Conservation (phyloP, 1,140 invertebrate genomes). For the Chionoecetes opilio region DNA sequence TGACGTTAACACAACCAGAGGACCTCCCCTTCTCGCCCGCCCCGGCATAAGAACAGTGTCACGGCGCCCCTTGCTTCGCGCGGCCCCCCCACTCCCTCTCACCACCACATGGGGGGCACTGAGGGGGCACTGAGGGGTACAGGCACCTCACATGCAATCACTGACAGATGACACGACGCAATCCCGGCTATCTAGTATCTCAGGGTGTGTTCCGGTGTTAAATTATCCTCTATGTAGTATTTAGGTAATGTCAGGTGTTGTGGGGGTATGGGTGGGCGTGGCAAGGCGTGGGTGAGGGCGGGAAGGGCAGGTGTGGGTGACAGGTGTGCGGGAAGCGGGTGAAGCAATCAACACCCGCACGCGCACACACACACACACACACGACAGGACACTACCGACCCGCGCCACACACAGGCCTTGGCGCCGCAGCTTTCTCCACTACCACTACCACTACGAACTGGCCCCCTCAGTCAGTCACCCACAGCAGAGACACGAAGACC, state of each 20-base stretch:
- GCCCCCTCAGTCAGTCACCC: not conserved
- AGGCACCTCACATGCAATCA: not conserved
- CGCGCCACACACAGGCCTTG: not conserved
- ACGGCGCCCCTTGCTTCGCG: not conserved
- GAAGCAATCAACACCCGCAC: not conserved
- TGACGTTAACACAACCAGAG: not conserved
- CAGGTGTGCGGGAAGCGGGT: not conserved
- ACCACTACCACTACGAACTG: not conserved
- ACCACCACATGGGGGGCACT: not conserved
- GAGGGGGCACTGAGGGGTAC: too few species aligned
- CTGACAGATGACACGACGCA: not conserved
- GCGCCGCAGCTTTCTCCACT: not conserved
- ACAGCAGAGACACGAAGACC: not conserved
- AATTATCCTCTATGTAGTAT: not conserved
- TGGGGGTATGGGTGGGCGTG: not conserved
- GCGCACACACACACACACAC: not conserved
- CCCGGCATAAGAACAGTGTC: not conserved
- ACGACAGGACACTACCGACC: not conserved
- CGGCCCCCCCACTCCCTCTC: too few species aligned
- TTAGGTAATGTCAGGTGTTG: not conserved
- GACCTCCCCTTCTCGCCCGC: not conserved
- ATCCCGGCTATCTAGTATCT: too few species aligned
- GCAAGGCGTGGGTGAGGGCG: not conserved
- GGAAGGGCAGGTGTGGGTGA: not conserved
- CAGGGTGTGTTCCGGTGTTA: not conserved